Percentiles rank a stretch among this genome's conserved stretches.
Evolutionary conservation across 2,113 vertebrate genomes (phyloP).

Genomic region (Carassius carassius): DNA sequence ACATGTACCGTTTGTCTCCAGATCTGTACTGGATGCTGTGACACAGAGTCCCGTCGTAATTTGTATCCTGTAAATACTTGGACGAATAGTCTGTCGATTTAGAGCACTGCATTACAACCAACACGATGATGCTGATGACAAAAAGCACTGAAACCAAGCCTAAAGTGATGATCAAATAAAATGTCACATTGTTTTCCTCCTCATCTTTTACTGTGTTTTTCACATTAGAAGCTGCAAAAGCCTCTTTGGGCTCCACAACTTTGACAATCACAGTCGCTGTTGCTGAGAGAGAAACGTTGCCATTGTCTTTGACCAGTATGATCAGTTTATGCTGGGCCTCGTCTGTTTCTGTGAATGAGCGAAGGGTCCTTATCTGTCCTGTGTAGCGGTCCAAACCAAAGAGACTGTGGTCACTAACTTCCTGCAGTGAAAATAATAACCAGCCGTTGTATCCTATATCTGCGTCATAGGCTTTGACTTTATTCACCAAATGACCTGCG

Average conservation of each 20-base stretch:
- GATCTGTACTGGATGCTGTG: no score
- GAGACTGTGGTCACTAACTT: constrained; percentile 59
- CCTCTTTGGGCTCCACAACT: constrained; percentile 58
- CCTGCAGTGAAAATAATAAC: constrained; percentile 60
- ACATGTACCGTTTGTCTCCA: no score
- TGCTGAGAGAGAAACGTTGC: constrained; percentile 59
- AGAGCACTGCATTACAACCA: no score
- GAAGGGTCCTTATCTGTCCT: constrained; percentile 62
- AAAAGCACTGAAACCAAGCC: no score
- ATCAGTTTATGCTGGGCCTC: constrained; percentile 59
- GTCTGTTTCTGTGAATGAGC: constrained; percentile 62
- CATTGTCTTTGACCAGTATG: constrained; percentile 64
- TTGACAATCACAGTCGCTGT: constrained; percentile 55
- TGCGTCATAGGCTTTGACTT: constrained; percentile 62
- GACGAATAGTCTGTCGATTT: no score
- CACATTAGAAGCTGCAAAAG: constrained; percentile 60
- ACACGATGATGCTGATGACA: no score
- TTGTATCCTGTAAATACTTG: no score
- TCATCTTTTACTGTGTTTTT: constrained; percentile 50
- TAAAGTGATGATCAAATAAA: no score
- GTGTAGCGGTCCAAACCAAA: constrained; percentile 62
- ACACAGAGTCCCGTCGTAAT: no score
- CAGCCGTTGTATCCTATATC: constrained; percentile 66
- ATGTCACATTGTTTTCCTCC: constrained; percentile 35
- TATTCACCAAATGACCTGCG: constrained; percentile 60